Conservation (phyloP, 2,797 vertebrate species). For the Alauda arvensis region DNA sequence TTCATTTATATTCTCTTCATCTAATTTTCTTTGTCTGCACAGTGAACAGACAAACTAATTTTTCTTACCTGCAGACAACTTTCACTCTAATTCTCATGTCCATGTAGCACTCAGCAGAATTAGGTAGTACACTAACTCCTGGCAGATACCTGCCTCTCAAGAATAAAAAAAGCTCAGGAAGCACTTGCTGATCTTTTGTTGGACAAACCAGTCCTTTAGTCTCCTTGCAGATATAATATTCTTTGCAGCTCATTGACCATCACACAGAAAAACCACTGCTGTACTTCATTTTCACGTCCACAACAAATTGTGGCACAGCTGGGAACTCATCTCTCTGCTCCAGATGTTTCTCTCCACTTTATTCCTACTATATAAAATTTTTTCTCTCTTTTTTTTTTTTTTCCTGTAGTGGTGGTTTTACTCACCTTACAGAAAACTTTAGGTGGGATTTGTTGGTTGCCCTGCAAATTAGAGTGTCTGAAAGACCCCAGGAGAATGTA, state of each 20-base stretch:
- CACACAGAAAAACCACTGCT: background rate
- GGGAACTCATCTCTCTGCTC: background rate
- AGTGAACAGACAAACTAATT: background rate
- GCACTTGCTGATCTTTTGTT: background rate
- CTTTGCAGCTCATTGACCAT: background rate
- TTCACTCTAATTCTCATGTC: background rate
- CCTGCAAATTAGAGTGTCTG: background rate
- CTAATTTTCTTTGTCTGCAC: background rate
- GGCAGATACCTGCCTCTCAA: background rate
- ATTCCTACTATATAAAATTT: background rate
- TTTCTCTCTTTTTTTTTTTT: background rate
- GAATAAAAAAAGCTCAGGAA: background rate
- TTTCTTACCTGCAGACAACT: background rate
- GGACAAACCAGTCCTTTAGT: background rate
- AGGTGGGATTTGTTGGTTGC: background rate
- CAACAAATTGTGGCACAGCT: background rate
- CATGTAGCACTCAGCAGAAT: background rate
- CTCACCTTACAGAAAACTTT: background rate
- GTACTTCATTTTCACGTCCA: background rate
- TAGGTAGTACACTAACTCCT: background rate
- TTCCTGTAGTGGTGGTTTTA: background rate
- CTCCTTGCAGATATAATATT: background rate
- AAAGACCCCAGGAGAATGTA: background rate
- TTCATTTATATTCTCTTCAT: background rate
- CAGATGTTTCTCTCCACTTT: slow-evolving; percentile 12